Conservation (phyloP, 1,140 invertebrate species). For the honey bee (Apis mellifera) region DNA sequence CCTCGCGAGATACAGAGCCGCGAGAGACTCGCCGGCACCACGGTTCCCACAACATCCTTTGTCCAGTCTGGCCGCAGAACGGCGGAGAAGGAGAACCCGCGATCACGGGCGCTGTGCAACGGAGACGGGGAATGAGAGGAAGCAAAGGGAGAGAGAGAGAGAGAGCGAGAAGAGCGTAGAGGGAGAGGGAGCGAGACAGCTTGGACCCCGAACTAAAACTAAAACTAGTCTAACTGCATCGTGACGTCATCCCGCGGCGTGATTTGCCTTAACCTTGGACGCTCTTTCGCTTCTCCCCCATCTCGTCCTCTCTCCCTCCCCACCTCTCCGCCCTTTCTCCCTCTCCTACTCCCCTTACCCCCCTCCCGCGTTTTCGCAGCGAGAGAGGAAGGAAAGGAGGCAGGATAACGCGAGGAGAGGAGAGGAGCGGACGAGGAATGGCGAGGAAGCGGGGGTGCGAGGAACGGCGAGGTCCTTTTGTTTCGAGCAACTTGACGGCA, state of each 20-base stretch:
- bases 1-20: slow-evolving; percentile 24
- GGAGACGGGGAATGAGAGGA: slow-evolving; percentile 24
- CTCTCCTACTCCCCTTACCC: slow-evolving; percentile 35
- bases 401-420: slow-evolving; percentile 55
- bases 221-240: slow-evolving; percentile 81
- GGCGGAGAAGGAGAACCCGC: not conserved
- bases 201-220: slow-evolving; percentile 75
- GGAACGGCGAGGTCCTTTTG: slow-evolving; percentile 54
- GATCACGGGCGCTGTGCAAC: not conserved
- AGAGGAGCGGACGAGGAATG: not conserved
- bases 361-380: slow-evolving; percentile 21
- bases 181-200: slow-evolving; percentile 51
- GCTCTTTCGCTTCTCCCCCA: slow-evolving; percentile 65
- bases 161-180: not conserved
- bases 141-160: slow-evolving; percentile 21
- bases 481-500: slow-evolving; percentile 51
- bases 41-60: slow-evolving; percentile 73
- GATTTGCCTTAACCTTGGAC: slow-evolving; percentile 80
- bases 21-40: slow-evolving; percentile 56
- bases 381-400: slow-evolving; percentile 44
- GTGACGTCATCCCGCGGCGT: slow-evolving; percentile 78
- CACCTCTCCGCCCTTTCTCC: slow-evolving; percentile 52
- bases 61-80: slow-evolving; percentile 62
- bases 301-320: slow-evolving; percentile 28
- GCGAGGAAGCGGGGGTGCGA: slow-evolving; percentile 2